Percentiles rank a stretch among this genome's conserved stretches.
phyloP scores from a whole-genome alignment of 2,888 invertebrate species.

The Gortyna flavago region DNA sequence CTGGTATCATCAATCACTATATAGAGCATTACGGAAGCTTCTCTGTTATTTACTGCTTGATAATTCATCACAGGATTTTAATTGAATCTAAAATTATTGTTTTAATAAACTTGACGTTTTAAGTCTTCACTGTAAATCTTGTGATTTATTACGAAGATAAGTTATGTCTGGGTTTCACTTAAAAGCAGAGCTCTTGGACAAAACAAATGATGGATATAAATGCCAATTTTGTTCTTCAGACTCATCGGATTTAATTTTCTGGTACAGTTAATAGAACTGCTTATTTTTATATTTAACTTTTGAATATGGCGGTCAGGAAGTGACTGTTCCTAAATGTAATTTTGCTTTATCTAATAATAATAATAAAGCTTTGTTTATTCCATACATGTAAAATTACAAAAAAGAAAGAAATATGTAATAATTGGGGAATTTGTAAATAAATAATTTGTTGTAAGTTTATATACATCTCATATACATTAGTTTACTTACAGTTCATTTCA shows the following conservation, averaged over 20 bases:
- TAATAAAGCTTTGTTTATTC: too few relatives aligned
- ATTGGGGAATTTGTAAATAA: too few relatives aligned
- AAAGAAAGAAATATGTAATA: too few relatives aligned
- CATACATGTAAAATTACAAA: too few relatives aligned
- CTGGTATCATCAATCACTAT: slow-evolving; percentile 80
- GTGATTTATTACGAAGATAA: slow-evolving; percentile 46
- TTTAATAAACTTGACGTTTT: slow-evolving; percentile 51
- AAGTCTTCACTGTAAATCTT: slow-evolving; percentile 35
- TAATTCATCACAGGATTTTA: slow-evolving; percentile 77
- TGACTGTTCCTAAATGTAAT: neutral
- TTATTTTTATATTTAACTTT: neutral
- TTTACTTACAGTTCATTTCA: too few relatives aligned
- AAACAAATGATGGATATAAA: slow-evolving; percentile 30
- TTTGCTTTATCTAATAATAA: neutral
- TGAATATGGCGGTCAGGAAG: neutral
- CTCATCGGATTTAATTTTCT: slow-evolving; percentile 25
- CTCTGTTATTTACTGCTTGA: slow-evolving; percentile 59
- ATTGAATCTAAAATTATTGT: slow-evolving; percentile 76
- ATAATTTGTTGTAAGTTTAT: too few relatives aligned
- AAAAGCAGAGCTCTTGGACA: neutral
- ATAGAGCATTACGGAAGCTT: slow-evolving; percentile 84
- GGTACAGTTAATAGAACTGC: neutral
- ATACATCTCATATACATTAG: too few relatives aligned
- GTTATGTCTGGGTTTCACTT: slow-evolving; percentile 25
- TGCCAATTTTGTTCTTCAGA: slow-evolving; percentile 20